Evolutionary conservation across 2,797 vertebrate genomes (phyloP), one percentile per base, ranked within the genome.

Genomic region (Lerista edwardsae): DNA sequence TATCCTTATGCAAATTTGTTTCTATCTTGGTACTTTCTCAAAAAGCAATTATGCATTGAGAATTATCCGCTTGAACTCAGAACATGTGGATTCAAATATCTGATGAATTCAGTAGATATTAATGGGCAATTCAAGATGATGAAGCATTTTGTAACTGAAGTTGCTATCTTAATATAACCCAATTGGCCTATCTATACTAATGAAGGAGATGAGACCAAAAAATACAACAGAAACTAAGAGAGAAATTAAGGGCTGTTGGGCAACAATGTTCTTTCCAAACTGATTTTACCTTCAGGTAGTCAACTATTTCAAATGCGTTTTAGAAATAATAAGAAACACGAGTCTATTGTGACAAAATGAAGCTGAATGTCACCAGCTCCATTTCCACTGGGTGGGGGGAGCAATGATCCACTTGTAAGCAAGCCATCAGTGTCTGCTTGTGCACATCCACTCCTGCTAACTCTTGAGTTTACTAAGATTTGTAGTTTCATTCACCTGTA

Each of bases 321-420:
- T n/a, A 67, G 34, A 51, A 27, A 74, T 87, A 85, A 84, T 75
- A 84, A 86, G 74, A 91, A 3, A 74, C 89, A 80, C 85, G 93
- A 86, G 19, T 0, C 29, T 76, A 79, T 62, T 68, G 80, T 72
- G 85, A 88, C 6, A 72, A 87, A 84, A 80, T 15, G 27, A 11
- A 73, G 88, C 91, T 91, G 89, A 88, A 83, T 85, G 83, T 87
- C 89, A 87, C 71, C 80, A 81, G 79, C 90, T 85, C 87, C 68
- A 72, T 80, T 64, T 67, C 74, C 36, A 64, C 25, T 80, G 78
- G 85, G 0, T 83, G 51, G 59, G 1, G 6, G 74, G 89, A 2
- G 82, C 76, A 86, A 61, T 9, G 3, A 93, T 87, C 69, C 79
- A 74, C 86, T 71, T 90, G 86, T 80, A 29, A 47, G 47, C 11